Conservation (phyloP, 2,113 vertebrate species). For the Gymnorhina tibicen region DNA sequence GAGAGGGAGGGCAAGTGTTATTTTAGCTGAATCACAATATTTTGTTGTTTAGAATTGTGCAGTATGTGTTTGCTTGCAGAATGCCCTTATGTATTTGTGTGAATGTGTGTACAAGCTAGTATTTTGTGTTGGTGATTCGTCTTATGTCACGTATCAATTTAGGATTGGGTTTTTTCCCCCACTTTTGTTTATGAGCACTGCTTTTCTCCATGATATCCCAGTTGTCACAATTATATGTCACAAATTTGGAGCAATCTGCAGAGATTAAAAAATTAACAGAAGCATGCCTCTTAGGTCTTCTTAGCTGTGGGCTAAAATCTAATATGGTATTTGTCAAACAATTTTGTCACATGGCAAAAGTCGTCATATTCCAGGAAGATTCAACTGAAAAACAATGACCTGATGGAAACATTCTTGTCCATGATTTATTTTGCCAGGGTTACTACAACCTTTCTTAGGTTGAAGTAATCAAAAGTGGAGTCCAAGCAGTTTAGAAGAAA, state of each 20-base stretch:
- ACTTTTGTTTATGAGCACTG: background rate
- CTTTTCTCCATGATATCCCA: background rate
- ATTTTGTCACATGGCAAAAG: background rate
- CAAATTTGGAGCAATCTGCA: background rate
- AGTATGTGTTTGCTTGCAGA: conserved; percentile 29
- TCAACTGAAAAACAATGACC: background rate
- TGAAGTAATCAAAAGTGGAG: background rate
- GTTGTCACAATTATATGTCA: background rate
- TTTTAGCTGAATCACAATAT: conserved; percentile 34
- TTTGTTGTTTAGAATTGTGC: conserved; percentile 16
- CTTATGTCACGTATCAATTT: background rate
- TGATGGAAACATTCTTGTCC: background rate
- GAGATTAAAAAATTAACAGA: background rate
- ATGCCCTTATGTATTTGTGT: background rate
- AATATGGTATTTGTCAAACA: background rate
- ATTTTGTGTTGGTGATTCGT: conserved; percentile 31
- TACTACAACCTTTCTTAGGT: background rate
- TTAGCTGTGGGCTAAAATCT: background rate
- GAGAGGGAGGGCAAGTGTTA: conserved; percentile 59
- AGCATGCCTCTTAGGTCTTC: background rate
- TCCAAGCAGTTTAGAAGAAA: background rate
- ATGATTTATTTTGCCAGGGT: background rate
- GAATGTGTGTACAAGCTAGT: background rate
- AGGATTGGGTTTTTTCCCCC: background rate
- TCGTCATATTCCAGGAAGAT: background rate